Percentiles rank a stretch among this genome's conserved stretches.
Conservation (phyloP, 2,888 invertebrate species). For the Ariolimax columbianus region DNA sequence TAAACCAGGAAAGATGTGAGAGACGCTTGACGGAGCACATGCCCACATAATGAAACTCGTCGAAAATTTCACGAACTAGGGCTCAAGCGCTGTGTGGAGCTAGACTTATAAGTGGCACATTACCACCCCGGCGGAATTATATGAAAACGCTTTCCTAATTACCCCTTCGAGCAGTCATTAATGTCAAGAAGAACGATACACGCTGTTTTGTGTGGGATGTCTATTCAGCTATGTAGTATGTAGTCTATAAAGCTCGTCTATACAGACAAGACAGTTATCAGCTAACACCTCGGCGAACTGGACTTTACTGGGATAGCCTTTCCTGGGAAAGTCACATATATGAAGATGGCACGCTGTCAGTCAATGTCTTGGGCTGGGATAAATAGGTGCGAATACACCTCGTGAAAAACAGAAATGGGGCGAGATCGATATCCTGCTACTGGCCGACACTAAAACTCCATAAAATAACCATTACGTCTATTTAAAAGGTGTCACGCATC, state of each 20-base stretch:
- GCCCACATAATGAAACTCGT: not conserved
- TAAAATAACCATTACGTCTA: not conserved
- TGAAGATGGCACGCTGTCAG: not conserved
- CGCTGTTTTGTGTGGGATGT: slow-evolving; percentile 12
- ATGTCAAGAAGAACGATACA: not conserved
- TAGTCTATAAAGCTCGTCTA: not conserved
- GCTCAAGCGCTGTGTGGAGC: not conserved
- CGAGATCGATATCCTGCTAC: not conserved
- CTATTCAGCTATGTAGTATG: not conserved
- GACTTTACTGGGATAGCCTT: not conserved
- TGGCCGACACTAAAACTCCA: not conserved
- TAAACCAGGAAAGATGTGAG: no score
- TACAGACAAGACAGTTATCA: not conserved
- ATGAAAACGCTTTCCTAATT: not conserved
- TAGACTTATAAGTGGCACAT: not conserved
- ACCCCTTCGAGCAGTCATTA: not conserved
- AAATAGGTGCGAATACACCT: no score
- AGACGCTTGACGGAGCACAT: not conserved
- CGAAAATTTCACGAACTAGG: not conserved
- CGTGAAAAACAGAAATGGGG: not conserved
- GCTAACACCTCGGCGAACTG: no score
- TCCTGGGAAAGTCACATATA: not conserved
- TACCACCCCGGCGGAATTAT: not conserved
- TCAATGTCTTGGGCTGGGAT: not conserved
- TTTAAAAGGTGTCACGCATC: not conserved